Percentiles rank a stretch among this genome's conserved stretches.
Evolutionary conservation across 2,888 invertebrate genomes (phyloP).

Genomic region (Taenaris catops): DNA sequence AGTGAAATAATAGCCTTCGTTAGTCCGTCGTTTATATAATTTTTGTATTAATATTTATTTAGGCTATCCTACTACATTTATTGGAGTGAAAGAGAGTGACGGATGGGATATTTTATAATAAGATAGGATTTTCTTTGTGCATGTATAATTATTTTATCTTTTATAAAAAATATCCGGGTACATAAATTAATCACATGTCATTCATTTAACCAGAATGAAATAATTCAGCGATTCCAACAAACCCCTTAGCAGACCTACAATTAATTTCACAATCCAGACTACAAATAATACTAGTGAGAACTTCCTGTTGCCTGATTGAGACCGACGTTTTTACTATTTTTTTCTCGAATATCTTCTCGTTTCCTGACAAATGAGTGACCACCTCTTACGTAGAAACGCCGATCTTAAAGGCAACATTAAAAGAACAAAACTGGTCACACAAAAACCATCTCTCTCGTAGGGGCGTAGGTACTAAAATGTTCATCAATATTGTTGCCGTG

Average conservation of each 20-base stretch:
- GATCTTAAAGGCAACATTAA: conserved; percentile 6
- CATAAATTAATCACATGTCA: too few species aligned
- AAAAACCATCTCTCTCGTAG: conserved; percentile 9
- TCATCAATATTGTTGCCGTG: conserved; percentile 3
- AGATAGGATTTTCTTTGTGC: too few species aligned
- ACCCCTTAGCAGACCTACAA: conserved; percentile 15
- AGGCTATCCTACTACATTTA: too few species aligned
- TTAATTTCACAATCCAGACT: conserved; percentile 21
- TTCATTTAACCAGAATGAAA: too few species aligned
- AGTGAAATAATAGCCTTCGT: too few species aligned
- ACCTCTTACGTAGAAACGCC: conserved; percentile 16
- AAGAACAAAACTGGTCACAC: conserved; percentile 4
- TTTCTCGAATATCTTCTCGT: conserved; percentile 23
- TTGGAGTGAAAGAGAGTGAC: too few species aligned
- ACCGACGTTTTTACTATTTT: conserved; percentile 21
- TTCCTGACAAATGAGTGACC: conserved; percentile 27
- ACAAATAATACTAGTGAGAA: conserved; percentile 22
- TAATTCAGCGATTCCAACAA: conserved; percentile 6
- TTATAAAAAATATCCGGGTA: too few species aligned
- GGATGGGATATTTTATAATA: too few species aligned
- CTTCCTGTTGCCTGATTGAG: conserved; percentile 21
- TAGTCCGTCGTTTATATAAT: too few species aligned
- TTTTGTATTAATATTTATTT: too few species aligned
- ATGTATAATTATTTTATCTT: too few species aligned
- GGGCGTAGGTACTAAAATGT: conserved; percentile 8